Percentiles rank a stretch among this genome's conserved stretches.
phyloP scores from a whole-genome alignment of 2,888 invertebrate genomes.

The Mellilla xanthometata region DNA sequence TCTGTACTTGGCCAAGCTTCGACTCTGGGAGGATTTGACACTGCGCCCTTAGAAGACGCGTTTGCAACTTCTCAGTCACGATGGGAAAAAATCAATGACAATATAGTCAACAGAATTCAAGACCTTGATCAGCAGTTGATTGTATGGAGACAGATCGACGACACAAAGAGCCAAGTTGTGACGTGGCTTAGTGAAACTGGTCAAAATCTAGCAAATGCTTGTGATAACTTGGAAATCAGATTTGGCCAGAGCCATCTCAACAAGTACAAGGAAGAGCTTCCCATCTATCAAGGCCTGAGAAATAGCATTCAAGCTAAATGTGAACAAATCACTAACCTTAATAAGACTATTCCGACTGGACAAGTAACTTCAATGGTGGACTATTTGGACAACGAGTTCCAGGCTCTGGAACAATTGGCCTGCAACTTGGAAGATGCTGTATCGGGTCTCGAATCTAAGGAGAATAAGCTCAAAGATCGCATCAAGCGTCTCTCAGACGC shows the following conservation, averaged over 20 bases:
- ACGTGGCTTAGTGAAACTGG: slow-evolving; percentile 93
- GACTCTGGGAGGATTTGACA: slow-evolving; percentile 85
- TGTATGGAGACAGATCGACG: slow-evolving; percentile 97
- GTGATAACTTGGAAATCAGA: slow-evolving; percentile 91
- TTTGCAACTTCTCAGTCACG: slow-evolving; percentile 84
- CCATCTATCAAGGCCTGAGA: slow-evolving; percentile 88
- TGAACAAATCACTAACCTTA: slow-evolving; percentile 89
- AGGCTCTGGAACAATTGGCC: slow-evolving; percentile 87
- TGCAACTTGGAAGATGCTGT: slow-evolving; percentile 88
- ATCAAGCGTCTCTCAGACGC: slow-evolving; percentile 88
- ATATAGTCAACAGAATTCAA: slow-evolving; percentile 88
- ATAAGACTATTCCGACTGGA: slow-evolving; percentile 87
- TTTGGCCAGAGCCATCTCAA: slow-evolving; percentile 89
- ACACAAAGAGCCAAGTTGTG: slow-evolving; percentile 90
- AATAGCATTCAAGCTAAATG: slow-evolving; percentile 91
- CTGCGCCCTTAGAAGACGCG: slow-evolving; percentile 82
- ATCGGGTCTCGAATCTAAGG: slow-evolving; percentile 88
- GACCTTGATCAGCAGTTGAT: slow-evolving; percentile 93
- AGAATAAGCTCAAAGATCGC: slow-evolving; percentile 86
- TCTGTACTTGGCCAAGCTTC: slow-evolving; percentile 87
- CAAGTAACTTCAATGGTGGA: slow-evolving; percentile 86
- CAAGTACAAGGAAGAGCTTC: slow-evolving; percentile 93
- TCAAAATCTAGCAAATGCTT: slow-evolving; percentile 88
- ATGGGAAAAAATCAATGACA: slow-evolving; percentile 88
- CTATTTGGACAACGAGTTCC: slow-evolving; percentile 89